phyloP scores from a whole-genome alignment of 2,888 invertebrate species.

The Drosophila merina region DNA sequence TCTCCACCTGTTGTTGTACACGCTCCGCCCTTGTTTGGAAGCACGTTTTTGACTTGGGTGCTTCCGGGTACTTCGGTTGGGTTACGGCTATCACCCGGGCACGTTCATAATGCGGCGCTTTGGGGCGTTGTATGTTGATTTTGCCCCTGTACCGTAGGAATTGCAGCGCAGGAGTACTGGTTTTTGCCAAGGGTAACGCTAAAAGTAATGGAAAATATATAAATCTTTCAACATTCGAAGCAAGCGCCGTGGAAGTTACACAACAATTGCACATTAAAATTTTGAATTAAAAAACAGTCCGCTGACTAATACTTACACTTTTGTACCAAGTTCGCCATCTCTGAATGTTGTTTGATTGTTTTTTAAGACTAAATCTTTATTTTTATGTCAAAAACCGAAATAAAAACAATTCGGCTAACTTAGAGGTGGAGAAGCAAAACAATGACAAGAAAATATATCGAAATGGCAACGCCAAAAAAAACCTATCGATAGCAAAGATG shows the following conservation, averaged over 20 bases:
- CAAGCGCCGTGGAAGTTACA: constrained; percentile 11
- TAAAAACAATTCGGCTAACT: neutral
- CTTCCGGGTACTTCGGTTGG: constrained; percentile 86
- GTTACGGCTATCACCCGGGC: constrained; percentile 88
- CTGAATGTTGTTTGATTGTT: neutral
- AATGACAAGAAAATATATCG: too few relatives aligned
- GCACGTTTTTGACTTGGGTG: constrained; percentile 86
- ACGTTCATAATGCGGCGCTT: constrained; percentile 88
- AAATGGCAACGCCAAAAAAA: too few relatives aligned
- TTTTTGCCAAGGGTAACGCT: constrained; percentile 54
- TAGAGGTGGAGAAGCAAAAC: too few relatives aligned
- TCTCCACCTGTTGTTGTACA: constrained; percentile 84
- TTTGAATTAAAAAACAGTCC: neutral
- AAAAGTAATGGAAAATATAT: constrained; percentile 5
- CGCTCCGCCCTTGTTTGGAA: constrained; percentile 78
- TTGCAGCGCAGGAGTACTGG: constrained; percentile 84
- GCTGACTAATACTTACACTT: constrained; percentile 37
- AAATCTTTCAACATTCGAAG: constrained; percentile 3
- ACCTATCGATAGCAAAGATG: neutral
- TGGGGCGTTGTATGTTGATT: constrained; percentile 91
- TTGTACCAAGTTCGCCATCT: constrained; percentile 53
- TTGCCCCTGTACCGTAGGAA: constrained; percentile 89
- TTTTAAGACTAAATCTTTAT: neutral
- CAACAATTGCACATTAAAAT: constrained; percentile 7
- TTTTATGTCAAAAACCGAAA: constrained; percentile 10